Percentiles rank a stretch among this genome's conserved stretches.
phyloP scores from a whole-genome alignment of 2,797 vertebrate genomes.

The Geotrypetes seraphini region DNA sequence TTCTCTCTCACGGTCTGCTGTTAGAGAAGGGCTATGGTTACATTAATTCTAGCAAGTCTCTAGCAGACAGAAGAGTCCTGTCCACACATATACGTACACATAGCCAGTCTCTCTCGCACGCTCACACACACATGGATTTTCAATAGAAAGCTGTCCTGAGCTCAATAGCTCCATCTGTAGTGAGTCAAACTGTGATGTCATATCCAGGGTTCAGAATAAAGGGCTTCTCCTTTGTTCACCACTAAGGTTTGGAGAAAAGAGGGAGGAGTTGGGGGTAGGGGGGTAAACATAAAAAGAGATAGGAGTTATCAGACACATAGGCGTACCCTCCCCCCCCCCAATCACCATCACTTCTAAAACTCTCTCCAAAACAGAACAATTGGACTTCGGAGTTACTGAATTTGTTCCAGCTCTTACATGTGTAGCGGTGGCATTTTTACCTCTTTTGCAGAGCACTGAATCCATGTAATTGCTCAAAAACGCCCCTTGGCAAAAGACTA shows the following conservation, averaged over 20 bases:
- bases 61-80: slow-evolving; percentile 20
- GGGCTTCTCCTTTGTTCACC: slow-evolving; percentile 37
- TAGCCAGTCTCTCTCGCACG: slow-evolving; percentile 11
- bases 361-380: not conserved
- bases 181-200: slow-evolving; percentile 34
- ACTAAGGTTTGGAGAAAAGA: not conserved
- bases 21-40: slow-evolving; percentile 1
- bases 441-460: no score
- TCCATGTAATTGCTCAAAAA: no score
- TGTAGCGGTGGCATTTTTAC: no score
- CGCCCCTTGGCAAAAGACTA: no score
- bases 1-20: not conserved
- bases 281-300: no score
- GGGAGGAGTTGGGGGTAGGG: not conserved
- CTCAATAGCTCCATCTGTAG: slow-evolving; percentile 47
- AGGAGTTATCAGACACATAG: accelerated
- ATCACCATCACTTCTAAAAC: not conserved
- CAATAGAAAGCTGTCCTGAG: slow-evolving; percentile 19
- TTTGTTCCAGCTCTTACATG: no score
- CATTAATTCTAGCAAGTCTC: slow-evolving; percentile 9
- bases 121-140: no score
- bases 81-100: slow-evolving; percentile 10
- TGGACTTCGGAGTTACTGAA: no score
- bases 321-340: accelerated
- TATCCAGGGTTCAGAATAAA: slow-evolving; percentile 19